Conservation (phyloP, 2,113 vertebrate species). For the Clupea harengus region DNA sequence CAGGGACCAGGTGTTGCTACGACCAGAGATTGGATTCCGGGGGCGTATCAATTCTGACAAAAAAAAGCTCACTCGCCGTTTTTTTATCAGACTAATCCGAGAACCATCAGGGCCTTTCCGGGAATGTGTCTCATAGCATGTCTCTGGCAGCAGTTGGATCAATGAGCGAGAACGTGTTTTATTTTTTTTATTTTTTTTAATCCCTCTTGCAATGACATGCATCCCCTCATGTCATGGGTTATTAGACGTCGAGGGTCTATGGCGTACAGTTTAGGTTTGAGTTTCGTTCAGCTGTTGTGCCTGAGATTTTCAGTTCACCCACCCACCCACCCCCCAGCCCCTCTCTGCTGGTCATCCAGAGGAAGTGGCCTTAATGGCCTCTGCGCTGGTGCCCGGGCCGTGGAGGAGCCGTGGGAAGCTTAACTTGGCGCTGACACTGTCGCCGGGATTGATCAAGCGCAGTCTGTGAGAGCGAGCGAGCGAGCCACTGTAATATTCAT, state of each 20-base stretch:
- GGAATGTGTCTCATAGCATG: neutral
- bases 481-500: constrained; percentile 72
- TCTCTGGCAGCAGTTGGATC: neutral
- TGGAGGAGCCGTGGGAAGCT: neutral
- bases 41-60: neutral
- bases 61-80: neutral
- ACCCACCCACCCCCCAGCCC: neutral
- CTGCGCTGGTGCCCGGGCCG: neutral
- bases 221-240: neutral
- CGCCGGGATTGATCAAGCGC: constrained; percentile 61
- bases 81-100: constrained; percentile 5
- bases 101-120: neutral
- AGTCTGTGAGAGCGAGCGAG: constrained; percentile 44
- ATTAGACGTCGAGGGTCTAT: neutral
- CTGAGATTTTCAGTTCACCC: neutral
- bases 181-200: no score
- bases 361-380: neutral
- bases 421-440: neutral
- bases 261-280: neutral
- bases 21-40: neutral
- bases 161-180: neutral
- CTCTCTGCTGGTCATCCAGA: neutral
- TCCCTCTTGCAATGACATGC: neutral
- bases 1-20: constrained; percentile 61
- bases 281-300: neutral